Percentiles rank a stretch among this genome's conserved stretches.
Conservation (phyloP, 2,888 invertebrate species). For the Sericinus montela region DNA sequence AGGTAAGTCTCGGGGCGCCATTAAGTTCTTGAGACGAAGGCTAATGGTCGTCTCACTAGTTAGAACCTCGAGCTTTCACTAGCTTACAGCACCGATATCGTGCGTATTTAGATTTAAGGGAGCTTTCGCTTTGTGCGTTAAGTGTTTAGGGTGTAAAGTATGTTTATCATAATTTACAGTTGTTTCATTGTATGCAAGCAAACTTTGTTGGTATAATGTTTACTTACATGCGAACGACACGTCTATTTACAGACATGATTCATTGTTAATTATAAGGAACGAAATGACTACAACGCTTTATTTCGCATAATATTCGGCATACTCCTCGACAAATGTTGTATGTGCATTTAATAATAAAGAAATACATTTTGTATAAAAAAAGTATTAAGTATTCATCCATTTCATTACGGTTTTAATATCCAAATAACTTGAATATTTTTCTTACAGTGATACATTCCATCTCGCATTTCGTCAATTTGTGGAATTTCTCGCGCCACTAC, state of each 20-base stretch:
- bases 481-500: slow-evolving; percentile 75
- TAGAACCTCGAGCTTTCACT: slow-evolving; percentile 35
- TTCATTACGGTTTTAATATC: no score
- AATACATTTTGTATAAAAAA: no score
- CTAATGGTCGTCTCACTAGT: slow-evolving; percentile 52
- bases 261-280: no score
- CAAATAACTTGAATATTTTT: slow-evolving; percentile 5
- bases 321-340: no score
- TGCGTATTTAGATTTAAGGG: slow-evolving; percentile 18
- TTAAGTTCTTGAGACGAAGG: slow-evolving; percentile 69
- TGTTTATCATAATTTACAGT: slow-evolving; percentile 8
- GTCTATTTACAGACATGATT: no score
- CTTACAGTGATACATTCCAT: slow-evolving; percentile 74
- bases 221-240: no score
- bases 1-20: slow-evolving; percentile 45
- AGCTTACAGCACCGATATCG: slow-evolving; percentile 17
- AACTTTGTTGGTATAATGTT: no score
- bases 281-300: no score
- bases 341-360: no score
- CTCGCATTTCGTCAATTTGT: slow-evolving; percentile 75
- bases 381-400: no score
- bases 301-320: no score
- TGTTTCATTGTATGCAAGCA: no score
- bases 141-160: slow-evolving; percentile 14
- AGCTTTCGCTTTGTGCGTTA: slow-evolving; percentile 3